Base-by-base conservation (phyloP, 37 sponge, comb jelly and placozoan genomes). In the Theonella swinhoei region DNA sequence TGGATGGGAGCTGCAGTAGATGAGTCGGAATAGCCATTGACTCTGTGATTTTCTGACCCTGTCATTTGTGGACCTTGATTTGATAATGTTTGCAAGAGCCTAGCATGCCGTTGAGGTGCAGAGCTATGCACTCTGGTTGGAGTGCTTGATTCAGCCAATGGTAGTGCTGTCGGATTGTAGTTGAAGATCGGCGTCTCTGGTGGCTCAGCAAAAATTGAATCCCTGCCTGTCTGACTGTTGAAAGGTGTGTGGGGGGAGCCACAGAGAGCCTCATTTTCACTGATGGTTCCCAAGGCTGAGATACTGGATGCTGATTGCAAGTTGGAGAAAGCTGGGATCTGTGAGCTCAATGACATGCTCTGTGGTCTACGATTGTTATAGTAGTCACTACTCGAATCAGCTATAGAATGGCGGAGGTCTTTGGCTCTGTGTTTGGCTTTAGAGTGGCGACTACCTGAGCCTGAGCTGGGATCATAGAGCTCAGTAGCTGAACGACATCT, bases 321-420 rank as follows among this genome's bases (percentile, higher is more conserved):
- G 54, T 20, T 61, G 61, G 25, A 76, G 40, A 3, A 42, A 42
- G 42, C n/a, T 1, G 79, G 8, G 38, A n/a, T 37, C 26, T 74
- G 47, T 2, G 14, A 29, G 63, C 64, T 14, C 42, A 36, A 2
- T 38, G 79, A 22, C 36, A 72, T 20, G 71, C 17, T 47, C 36
- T 81, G 71, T n/a, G 82, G 82, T 34, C 72, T 70, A 7, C 60
- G 54, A 22, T 54, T 29, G 38, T 70, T 81, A 61, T 61, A 81
- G 62, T 81, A 81, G 17, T 81, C 82, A 20, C 72, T 81, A 26
- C 35, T 71, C 25, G 82, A 43, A 39, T 43, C 60, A 22, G 71
- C 82, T 1, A 81, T 39, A 11, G 82, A 81, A 62, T 81, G 68
- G 36, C 82, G 43, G 35, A 30, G 35, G 36, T 32, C 4, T 23